Percentiles rank a stretch among this genome's conserved stretches.
These are phyloP conservation scores for Parochlus steinenii DNA, from an alignment of 2,888 invertebrate genomes.

Conservation along the genomic window DNA sequence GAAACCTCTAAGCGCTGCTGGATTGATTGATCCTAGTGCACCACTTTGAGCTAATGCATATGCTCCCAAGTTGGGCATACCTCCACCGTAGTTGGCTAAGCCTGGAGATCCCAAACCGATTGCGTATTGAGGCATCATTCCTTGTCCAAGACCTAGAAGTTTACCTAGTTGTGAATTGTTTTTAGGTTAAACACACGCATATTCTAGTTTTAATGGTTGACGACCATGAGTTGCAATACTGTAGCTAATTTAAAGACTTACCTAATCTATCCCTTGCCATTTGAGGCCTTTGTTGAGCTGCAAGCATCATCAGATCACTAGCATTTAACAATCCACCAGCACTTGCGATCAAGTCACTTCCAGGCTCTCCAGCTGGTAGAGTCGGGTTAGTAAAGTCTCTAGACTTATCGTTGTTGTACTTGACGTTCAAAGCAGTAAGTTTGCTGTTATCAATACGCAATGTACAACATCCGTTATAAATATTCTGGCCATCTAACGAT, in stretches of 20 bases:
- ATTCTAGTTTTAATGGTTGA: too few species aligned
- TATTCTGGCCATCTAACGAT: conserved; percentile 95
- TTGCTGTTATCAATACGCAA: conserved; percentile 98
- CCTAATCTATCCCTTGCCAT: conserved; percentile 33
- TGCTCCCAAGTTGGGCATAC: conserved; percentile 58
- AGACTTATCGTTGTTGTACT: conserved; percentile 99
- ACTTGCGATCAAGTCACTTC: conserved; percentile 39
- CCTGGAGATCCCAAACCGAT: conserved; percentile 73
- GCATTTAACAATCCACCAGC: conserved; percentile 37
- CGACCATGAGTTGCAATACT: too few species aligned
- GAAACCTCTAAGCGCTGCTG: conserved; percentile 46
- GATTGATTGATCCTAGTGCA: conserved; percentile 53
- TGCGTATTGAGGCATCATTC: conserved; percentile 75
- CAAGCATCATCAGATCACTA: conserved; percentile 35
- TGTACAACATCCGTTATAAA: conserved; percentile 99
- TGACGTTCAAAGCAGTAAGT: conserved; percentile 93
- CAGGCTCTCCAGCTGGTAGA: conserved; percentile 83
- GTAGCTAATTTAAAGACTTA: too few species aligned
- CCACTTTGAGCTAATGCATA: conserved; percentile 53
- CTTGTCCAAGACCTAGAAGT: too few species aligned
- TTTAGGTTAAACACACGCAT: too few species aligned
- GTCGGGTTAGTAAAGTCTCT: conserved; percentile 98
- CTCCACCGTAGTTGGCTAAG: conserved; percentile 49
- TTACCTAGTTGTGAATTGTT: too few species aligned
- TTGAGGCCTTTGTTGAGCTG: conserved; percentile 29